phyloP scores from a whole-genome alignment of 2,797 vertebrate genomes.

The Petrocephalus sullivani region DNA sequence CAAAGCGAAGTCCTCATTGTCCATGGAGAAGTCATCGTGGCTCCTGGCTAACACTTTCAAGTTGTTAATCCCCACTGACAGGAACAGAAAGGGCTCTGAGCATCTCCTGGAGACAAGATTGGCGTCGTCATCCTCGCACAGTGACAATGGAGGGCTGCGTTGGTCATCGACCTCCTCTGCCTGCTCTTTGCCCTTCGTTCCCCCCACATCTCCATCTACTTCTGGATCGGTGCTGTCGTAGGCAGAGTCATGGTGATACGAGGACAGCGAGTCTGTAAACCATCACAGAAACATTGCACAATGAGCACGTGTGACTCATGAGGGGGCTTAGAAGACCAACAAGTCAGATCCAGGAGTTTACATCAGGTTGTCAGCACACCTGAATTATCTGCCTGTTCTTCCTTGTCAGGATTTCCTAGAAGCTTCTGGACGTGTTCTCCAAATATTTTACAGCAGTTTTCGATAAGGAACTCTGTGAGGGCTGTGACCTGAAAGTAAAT shows the following conservation, averaged over 20 bases:
- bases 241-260: slow-evolving; percentile 82
- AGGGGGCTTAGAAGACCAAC: background rate
- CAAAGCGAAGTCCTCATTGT: slow-evolving; percentile 40
- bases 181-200: slow-evolving; percentile 23
- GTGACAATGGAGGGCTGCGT: slow-evolving; percentile 35
- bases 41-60: slow-evolving; percentile 70
- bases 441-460: slow-evolving; percentile 75
- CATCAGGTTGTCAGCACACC: slow-evolving; percentile 51
- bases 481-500: slow-evolving; percentile 66
- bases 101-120: slow-evolving; percentile 66
- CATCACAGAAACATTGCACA: background rate
- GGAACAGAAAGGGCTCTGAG: slow-evolving; percentile 77
- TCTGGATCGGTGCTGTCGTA: slow-evolving; percentile 88
- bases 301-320: background rate
- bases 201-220: slow-evolving; percentile 53
- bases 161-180: slow-evolving; percentile 20
- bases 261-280: slow-evolving; percentile 67
- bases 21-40: slow-evolving; percentile 68
- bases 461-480: slow-evolving; percentile 82
- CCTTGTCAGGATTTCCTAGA: slow-evolving; percentile 59
- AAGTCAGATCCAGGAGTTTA: background rate
- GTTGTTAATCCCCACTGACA: slow-evolving; percentile 38
- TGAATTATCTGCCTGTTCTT: slow-evolving; percentile 59
- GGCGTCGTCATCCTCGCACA: slow-evolving; percentile 27
- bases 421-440: slow-evolving; percentile 65